Percentiles rank a stretch among this genome's conserved stretches.
phyloP scores from a whole-genome alignment of 30 jellyfish, hydroid and myxozoan species.

The Mastigias papua region DNA sequence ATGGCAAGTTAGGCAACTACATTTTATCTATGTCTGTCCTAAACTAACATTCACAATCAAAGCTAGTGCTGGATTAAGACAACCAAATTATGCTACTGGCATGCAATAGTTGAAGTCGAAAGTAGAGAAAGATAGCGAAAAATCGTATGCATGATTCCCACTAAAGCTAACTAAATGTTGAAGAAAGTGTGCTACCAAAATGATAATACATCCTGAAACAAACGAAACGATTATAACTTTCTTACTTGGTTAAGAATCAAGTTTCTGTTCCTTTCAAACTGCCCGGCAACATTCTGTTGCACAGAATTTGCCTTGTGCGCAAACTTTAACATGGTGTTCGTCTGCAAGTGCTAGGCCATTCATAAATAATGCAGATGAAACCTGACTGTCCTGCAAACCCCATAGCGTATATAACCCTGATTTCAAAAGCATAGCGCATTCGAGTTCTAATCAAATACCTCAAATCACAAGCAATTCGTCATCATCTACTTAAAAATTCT shows the following conservation, averaged over 20 bases:
- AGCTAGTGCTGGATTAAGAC: too few species aligned
- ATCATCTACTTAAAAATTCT: not conserved
- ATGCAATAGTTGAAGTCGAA: too few species aligned
- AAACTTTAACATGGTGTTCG: not conserved
- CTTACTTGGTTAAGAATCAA: not conserved
- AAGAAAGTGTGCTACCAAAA: too few species aligned
- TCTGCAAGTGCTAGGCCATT: not conserved
- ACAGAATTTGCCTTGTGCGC: slow-evolving; percentile 1
- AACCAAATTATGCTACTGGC: too few species aligned
- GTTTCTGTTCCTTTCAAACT: not conserved
- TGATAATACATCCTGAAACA: too few species aligned
- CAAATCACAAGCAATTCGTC: not conserved
- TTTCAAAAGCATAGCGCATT: not conserved
- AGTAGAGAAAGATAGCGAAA: too few species aligned
- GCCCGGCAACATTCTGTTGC: not conserved
- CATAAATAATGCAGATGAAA: slow-evolving; percentile 3
- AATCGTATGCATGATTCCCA: too few species aligned
- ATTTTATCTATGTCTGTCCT: too few species aligned
- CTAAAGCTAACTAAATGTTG: too few species aligned
- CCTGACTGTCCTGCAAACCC: slow-evolving; percentile 8
- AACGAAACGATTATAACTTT: not conserved
- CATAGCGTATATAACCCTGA: not conserved
- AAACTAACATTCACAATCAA: too few species aligned
- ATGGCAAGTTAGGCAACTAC: too few species aligned
- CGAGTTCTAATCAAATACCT: not conserved